Evolutionary conservation across 2,888 invertebrate species (phyloP), one percentile per base, ranked within the genome.

Genomic region (Thereva nobilitata): DNA sequence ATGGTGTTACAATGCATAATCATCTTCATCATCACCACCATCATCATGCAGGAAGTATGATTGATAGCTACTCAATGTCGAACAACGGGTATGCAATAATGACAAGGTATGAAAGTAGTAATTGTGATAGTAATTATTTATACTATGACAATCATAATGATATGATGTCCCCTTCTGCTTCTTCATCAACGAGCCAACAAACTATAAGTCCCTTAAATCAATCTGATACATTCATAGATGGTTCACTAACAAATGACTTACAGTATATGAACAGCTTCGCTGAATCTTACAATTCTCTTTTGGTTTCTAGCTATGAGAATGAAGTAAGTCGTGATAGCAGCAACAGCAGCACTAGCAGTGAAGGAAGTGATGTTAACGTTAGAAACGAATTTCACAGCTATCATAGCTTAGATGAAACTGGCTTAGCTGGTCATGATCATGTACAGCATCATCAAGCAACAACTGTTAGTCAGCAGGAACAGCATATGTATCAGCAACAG

Each of bases 271-370:
- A 71, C 47, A 80, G 78, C 45, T 81, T 80, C 72, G 79, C 80
- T 4, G 80, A 80, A 59, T 78, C 81, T 0, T 80, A 80, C 64
- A 80, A 80, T 53, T 74, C 78, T 5, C 71, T 80, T 64, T 71
- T 80, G 3, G 76, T 72, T 23, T 71, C 74, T 3, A 73, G 68
- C 49, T 50, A 68, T 10, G 71, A 71, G 47, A 66, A 71, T 64
- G 70, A 71, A 52, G 44, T 35, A 53, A 67, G 42, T 64, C 69
- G 61, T 52, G 35, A 44, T 45, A 63, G 64, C 6, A 64, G 65
- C 6, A 47, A 59, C 5, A 64, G 47, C 4, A 53, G 66, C 7
- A 64, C 49, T 3, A 66, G 66, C 23, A 50, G 64, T 54, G 67
- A 66, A 35, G 65, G 38, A 8, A 59, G 63, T 8, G 67, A 61